A percentile compares a stretch with the other conserved stretches of the same genome.
Conservation (phyloP, 1,140 invertebrate species). For the Xylocopa sonorina region DNA sequence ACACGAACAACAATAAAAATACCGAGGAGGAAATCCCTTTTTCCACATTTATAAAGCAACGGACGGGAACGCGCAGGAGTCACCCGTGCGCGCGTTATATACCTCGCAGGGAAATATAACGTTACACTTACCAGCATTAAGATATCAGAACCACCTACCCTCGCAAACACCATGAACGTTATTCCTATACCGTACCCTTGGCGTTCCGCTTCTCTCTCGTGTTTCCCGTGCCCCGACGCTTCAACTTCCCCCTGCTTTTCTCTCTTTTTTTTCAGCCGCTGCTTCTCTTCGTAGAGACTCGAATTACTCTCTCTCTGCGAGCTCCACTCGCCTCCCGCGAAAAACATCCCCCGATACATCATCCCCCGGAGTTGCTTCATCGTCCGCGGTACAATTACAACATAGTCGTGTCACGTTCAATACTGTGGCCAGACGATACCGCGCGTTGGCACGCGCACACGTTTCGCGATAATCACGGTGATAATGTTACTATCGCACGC, state of each 20-base stretch:
- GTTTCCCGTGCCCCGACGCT: neutral
- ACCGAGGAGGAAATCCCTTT: neutral
- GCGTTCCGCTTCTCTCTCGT: constrained; percentile 5
- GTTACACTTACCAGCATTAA: neutral
- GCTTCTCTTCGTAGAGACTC: constrained; percentile 1
- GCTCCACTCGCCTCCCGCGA: neutral
- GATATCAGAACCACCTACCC: neutral
- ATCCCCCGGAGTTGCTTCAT: neutral
- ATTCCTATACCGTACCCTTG: neutral
- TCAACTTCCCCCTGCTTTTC: neutral
- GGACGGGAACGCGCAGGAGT: too few relatives aligned
- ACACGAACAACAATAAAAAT: neutral
- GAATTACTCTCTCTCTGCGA: neutral
- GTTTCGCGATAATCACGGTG: too few relatives aligned
- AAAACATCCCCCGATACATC: constrained; percentile 2
- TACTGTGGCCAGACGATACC: too few relatives aligned
- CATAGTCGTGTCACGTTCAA: too few relatives aligned
- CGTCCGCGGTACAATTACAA: neutral
- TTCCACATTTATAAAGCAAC: neutral
- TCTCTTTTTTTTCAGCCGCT: too few relatives aligned
- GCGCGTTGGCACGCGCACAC: too few relatives aligned
- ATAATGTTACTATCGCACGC: too few relatives aligned
- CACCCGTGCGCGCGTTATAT: neutral
- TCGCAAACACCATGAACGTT: neutral
- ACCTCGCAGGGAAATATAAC: neutral